phyloP scores from a whole-genome alignment of 2,888 invertebrate genomes.

The Callosobruchus maculatus region DNA sequence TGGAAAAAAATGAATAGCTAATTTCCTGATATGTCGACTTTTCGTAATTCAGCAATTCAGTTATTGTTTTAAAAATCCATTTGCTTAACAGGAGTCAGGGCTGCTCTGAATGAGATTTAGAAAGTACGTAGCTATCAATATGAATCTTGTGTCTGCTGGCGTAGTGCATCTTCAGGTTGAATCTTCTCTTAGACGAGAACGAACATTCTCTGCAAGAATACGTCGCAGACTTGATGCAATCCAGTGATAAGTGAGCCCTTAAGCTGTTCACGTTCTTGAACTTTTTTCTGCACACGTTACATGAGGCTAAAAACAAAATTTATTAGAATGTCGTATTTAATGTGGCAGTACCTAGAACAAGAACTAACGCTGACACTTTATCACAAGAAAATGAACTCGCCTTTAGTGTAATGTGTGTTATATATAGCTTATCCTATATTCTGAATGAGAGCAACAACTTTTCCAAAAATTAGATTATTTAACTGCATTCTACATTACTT shows the following conservation, averaged over 20 bases:
- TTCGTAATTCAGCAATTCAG: too few species aligned
- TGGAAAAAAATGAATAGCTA: too few species aligned
- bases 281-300: constrained; percentile 33
- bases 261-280: constrained; percentile 38
- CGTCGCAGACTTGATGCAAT: constrained; percentile 28
- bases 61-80: too few species aligned
- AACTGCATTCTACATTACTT: too few species aligned
- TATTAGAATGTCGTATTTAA: background rate
- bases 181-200: constrained; percentile 31
- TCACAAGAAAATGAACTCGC: too few species aligned
- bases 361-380: too few species aligned
- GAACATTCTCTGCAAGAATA: constrained; percentile 27
- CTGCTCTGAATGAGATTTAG: background rate
- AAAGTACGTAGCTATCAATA: constrained; percentile 15
- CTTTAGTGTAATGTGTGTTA: too few species aligned
- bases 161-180: constrained; percentile 34
- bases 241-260: constrained; percentile 34
- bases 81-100: background rate
- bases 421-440: too few species aligned
- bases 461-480: too few species aligned
- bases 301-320: constrained; percentile 15
- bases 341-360: too few species aligned
- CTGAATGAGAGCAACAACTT: too few species aligned
- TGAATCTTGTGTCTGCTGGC: constrained; percentile 29
- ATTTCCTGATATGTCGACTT: too few species aligned